These are phyloP conservation scores for Andrena cerasifolii DNA, from an alignment of 1,140 invertebrate species.

Conservation along the genomic window DNA sequence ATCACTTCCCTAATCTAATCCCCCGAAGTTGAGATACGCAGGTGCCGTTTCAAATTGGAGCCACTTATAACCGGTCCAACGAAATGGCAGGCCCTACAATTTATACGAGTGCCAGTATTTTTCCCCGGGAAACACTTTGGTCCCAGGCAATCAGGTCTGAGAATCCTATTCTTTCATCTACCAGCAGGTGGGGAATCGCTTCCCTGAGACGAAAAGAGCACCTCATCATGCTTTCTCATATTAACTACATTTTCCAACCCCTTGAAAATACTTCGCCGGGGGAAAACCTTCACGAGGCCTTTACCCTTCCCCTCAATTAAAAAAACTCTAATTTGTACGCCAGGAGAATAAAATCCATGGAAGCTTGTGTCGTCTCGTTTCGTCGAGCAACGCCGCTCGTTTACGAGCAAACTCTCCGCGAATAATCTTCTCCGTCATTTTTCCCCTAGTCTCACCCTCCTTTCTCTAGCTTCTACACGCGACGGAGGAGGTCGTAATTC, in stretches of 20 bases:
- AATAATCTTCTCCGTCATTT: neutral
- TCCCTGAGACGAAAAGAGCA: neutral
- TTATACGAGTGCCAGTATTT: slow-evolving; percentile 24
- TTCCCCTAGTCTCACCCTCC: neutral
- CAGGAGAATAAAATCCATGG: too few relatives aligned
- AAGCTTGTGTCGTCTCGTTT: too few relatives aligned
- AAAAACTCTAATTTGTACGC: too few relatives aligned
- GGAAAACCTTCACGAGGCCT: too few relatives aligned
- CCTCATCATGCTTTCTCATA: neutral
- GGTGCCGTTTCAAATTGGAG: neutral
- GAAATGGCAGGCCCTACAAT: slow-evolving; percentile 1
- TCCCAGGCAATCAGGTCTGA: neutral
- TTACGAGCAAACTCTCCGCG: too few relatives aligned
- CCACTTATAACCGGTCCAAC: neutral
- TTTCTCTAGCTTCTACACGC: neutral
- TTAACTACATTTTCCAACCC: too few relatives aligned
- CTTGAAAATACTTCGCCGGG: too few relatives aligned
- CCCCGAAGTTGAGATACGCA: neutral
- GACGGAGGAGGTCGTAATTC: neutral
- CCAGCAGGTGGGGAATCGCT: neutral
- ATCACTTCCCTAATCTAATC: slow-evolving; percentile 12
- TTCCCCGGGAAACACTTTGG: neutral
- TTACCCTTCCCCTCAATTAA: too few relatives aligned
- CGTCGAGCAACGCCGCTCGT: too few relatives aligned
- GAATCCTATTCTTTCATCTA: neutral